phyloP scores from a whole-genome alignment of 2,888 invertebrate genomes.

The Heliconius erato region DNA sequence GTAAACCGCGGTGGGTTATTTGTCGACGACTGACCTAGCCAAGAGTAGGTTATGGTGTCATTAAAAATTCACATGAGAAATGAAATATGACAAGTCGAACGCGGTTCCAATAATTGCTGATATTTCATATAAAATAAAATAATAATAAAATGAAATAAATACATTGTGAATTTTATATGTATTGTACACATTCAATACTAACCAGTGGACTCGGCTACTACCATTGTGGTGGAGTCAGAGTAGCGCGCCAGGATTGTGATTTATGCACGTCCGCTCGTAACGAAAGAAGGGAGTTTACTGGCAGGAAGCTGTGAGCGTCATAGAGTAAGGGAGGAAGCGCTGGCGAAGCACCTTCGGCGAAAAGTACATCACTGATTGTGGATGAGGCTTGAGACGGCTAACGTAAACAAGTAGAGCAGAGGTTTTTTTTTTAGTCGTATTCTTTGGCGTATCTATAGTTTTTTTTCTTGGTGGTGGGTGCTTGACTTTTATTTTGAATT shows the following conservation, averaged over 20 bases:
- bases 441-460: too few relatives aligned
- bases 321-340: slow-evolving; percentile 49
- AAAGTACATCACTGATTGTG: slow-evolving; percentile 28
- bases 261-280: slow-evolving; percentile 56
- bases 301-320: slow-evolving; percentile 54
- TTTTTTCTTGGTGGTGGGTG: too few relatives aligned
- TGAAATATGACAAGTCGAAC: slow-evolving; percentile 53
- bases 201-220: slow-evolving; percentile 63
- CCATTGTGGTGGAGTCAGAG: slow-evolving; percentile 67
- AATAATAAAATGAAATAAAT: background rate
- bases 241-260: slow-evolving; percentile 62
- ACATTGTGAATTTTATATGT: background rate
- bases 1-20: slow-evolving; percentile 55
- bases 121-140: slow-evolving; percentile 22
- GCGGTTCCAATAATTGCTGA: slow-evolving; percentile 16
- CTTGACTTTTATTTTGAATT: too few relatives aligned
- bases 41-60: slow-evolving; percentile 48
- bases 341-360: slow-evolving; percentile 38
- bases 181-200: slow-evolving; percentile 46
- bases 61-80: slow-evolving; percentile 75
- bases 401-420: background rate
- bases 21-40: slow-evolving; percentile 55
- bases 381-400: slow-evolving; percentile 2
- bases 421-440: slow-evolving; percentile 5
- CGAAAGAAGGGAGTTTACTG: slow-evolving; percentile 54